These are phyloP conservation scores for Polypterus senegalus DNA, from an alignment of 2,113 vertebrate species.

Conservation along the genomic window DNA sequence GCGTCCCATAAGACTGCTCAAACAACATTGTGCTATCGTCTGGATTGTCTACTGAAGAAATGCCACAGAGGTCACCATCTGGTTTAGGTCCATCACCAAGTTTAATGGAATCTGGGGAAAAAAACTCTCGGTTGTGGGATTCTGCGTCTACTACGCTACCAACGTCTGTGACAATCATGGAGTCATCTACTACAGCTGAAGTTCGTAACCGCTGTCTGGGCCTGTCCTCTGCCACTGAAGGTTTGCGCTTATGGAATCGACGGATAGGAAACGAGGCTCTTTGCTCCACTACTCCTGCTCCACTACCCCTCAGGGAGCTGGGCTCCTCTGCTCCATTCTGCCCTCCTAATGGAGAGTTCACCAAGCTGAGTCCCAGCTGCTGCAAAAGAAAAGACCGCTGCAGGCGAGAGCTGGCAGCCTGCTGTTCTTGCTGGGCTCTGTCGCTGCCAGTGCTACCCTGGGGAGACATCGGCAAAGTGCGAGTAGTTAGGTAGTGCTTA, in stretches of 20 bases:
- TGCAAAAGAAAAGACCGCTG: slow-evolving; percentile 91
- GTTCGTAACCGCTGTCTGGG: slow-evolving; percentile 64
- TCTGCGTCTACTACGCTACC: slow-evolving; percentile 23
- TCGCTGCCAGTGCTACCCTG: slow-evolving; percentile 33
- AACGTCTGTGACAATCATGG: slow-evolving; percentile 39
- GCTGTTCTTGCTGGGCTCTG: slow-evolving; percentile 53
- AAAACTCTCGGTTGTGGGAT: slow-evolving; percentile 49
- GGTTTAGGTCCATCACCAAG: slow-evolving; percentile 69
- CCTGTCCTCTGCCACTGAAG: slow-evolving; percentile 60
- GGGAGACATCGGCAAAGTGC: slow-evolving; percentile 80
- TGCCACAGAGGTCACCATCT: slow-evolving; percentile 28
- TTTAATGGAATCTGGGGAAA: slow-evolving; percentile 80
- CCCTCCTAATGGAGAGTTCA: slow-evolving; percentile 72
- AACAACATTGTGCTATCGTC: slow-evolving; percentile 47
- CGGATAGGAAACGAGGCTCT: slow-evolving; percentile 68
- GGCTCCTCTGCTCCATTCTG: slow-evolving; percentile 39
- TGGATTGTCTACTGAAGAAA: slow-evolving; percentile 32
- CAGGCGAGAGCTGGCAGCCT: slow-evolving; percentile 52
- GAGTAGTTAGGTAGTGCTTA: slow-evolving; percentile 91
- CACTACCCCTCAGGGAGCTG: slow-evolving; percentile 22
- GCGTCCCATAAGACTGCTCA: slow-evolving; percentile 48
- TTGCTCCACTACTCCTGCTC: slow-evolving; percentile 54
- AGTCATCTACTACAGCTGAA: slow-evolving; percentile 52
- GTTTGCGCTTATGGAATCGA: slow-evolving; percentile 85
- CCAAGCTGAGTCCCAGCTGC: slow-evolving; percentile 85